Conservation (phyloP, 2,113 vertebrate genomes). For the Pachypanchax playfairii region DNA sequence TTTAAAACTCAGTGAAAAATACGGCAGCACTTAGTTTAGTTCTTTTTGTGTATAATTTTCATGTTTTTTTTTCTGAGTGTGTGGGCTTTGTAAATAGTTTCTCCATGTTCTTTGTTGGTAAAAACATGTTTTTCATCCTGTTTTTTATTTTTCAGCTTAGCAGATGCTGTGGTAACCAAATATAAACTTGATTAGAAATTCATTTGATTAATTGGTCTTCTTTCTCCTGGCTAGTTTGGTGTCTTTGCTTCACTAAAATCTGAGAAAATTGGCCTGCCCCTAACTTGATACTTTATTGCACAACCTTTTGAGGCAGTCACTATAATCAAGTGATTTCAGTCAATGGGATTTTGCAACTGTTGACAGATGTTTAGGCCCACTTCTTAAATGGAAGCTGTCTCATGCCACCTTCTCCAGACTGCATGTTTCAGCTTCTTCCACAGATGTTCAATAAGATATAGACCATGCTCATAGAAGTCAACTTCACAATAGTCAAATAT, state of each 20-base stretch:
- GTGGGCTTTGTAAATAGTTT: neutral
- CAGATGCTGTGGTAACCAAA: neutral
- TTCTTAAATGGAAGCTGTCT: no score
- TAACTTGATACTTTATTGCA: no score
- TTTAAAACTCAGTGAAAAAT: slow-evolving; percentile 10
- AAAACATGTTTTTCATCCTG: neutral
- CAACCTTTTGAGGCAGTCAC: no score
- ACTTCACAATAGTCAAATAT: no score
- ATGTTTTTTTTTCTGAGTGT: slow-evolving; percentile 1
- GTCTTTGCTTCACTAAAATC: neutral
- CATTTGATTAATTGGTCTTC: neutral
- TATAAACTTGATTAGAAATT: neutral
- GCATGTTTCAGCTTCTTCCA: no score
- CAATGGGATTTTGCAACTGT: no score
- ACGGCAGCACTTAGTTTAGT: neutral
- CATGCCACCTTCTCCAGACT: no score
- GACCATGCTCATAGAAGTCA: no score
- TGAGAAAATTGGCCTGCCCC: no score
- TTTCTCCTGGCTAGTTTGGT: slow-evolving; percentile 17
- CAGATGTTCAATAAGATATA: no score
- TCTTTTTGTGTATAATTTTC: neutral
- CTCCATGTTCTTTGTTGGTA: neutral
- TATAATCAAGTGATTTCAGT: no score
- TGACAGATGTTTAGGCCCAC: no score
- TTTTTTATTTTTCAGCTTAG: neutral